These are phyloP conservation scores for Lasioglossum calceatum DNA, from an alignment of 2,888 invertebrate species.

Conservation along the genomic window DNA sequence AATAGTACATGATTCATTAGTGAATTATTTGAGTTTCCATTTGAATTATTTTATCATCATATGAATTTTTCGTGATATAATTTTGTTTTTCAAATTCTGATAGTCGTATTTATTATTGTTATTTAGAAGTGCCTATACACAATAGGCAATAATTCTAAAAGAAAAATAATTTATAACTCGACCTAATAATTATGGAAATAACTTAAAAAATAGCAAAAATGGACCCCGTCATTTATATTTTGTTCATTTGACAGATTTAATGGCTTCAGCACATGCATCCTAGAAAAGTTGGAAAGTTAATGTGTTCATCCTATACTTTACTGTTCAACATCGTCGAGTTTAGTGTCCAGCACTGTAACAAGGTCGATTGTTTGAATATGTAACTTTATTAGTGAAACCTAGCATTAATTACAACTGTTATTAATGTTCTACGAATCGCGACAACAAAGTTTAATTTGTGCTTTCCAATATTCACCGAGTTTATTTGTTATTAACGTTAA, in stretches of 20 bases:
- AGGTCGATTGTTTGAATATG: background rate
- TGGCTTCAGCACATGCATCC: background rate
- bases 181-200: background rate
- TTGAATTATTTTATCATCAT: no score
- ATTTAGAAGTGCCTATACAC: no score
- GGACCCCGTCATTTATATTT: background rate
- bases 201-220: background rate
- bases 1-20: no score
- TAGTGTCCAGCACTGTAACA: background rate
- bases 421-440: background rate
- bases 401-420: background rate
- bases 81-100: background rate
- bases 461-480: no score
- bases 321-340: background rate
- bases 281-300: background rate
- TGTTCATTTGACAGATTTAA: background rate
- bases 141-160: no score
- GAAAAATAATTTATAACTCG: no score
- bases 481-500: no score
- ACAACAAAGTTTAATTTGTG: no score
- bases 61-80: background rate
- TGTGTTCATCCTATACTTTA: background rate
- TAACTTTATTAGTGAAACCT: background rate
- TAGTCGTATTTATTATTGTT: background rate
- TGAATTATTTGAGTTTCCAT: no score